Conservation (phyloP, 2,888 invertebrate genomes). For the Omphaloscelis lunosa region DNA sequence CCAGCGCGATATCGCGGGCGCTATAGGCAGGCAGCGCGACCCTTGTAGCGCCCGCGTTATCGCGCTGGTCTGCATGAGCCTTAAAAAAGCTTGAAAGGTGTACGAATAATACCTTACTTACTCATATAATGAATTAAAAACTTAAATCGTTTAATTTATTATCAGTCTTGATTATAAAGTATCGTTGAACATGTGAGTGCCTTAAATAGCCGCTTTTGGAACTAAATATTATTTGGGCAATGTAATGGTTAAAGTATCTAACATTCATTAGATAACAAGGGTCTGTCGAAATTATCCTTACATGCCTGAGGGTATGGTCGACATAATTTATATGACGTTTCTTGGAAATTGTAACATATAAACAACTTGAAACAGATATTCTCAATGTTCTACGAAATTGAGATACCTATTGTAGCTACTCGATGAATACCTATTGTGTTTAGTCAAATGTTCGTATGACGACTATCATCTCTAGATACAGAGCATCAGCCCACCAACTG, state of each 20-base stretch:
- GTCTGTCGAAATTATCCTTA: not conserved
- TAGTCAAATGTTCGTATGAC: not conserved
- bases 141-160: no score
- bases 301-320: not conserved
- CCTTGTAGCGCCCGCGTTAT: no score
- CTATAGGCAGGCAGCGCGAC: no score
- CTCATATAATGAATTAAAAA: not conserved
- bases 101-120: not conserved
- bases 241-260: not conserved
- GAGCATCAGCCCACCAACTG: no score
- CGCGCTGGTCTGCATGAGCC: no score
- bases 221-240: not conserved
- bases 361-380: constrained; percentile 22
- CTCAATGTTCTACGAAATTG: constrained; percentile 4
- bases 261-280: constrained; percentile 22
- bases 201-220: not conserved
- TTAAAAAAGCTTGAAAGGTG: not conserved
- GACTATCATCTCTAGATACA: constrained; percentile 5
- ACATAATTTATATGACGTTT: constrained; percentile 14
- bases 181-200: not conserved
- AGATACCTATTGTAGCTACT: not conserved
- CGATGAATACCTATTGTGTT: not conserved
- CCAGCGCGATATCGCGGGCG: no score
- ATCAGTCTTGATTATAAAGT: not conserved
- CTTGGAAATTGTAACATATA: constrained; percentile 19